These are phyloP conservation scores for Phrynocephalus versicolor DNA, from an alignment of 2,113 vertebrate genomes.

Conservation along the genomic window DNA sequence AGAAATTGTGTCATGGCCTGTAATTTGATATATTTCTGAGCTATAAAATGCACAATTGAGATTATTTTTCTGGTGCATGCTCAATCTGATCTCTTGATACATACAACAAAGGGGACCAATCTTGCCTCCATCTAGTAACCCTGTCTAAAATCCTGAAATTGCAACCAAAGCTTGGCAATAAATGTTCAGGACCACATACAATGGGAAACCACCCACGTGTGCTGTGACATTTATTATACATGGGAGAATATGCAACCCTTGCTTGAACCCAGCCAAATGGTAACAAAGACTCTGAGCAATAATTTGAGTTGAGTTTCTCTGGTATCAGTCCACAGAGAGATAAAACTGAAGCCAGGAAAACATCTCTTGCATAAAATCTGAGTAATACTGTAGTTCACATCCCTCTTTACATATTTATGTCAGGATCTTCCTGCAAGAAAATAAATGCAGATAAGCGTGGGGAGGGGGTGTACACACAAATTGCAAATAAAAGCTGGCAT, in stretches of 20 bases:
- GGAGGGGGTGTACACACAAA: neutral
- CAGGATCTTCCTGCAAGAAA: slow-evolving; percentile 33
- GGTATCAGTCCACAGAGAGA: slow-evolving; percentile 46
- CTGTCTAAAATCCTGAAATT: slow-evolving; percentile 56
- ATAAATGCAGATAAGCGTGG: slow-evolving; percentile 15
- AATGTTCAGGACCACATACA: slow-evolving; percentile 60
- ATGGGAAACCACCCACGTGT: slow-evolving; percentile 66
- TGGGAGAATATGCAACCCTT: slow-evolving; percentile 67
- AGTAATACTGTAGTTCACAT: slow-evolving; percentile 32
- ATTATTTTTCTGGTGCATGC: slow-evolving; percentile 36
- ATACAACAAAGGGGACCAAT: slow-evolving; percentile 39
- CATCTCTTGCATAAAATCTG: slow-evolving; percentile 36
- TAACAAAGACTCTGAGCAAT: slow-evolving; percentile 63
- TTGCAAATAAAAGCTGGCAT: neutral
- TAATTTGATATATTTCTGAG: slow-evolving; percentile 48
- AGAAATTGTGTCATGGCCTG: slow-evolving; percentile 32
- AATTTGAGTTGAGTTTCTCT: slow-evolving; percentile 60
- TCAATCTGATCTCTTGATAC: slow-evolving; percentile 43
- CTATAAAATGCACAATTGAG: slow-evolving; percentile 33
- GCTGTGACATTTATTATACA: slow-evolving; percentile 70
- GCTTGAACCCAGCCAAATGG: slow-evolving; percentile 63
- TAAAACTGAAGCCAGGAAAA: slow-evolving; percentile 61
- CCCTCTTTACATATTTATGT: slow-evolving; percentile 2
- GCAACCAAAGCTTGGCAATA: slow-evolving; percentile 68
- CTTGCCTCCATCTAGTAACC: slow-evolving; percentile 45